Conservation (phyloP, 2,113 vertebrate genomes). For the Glaucomys volans region DNA sequence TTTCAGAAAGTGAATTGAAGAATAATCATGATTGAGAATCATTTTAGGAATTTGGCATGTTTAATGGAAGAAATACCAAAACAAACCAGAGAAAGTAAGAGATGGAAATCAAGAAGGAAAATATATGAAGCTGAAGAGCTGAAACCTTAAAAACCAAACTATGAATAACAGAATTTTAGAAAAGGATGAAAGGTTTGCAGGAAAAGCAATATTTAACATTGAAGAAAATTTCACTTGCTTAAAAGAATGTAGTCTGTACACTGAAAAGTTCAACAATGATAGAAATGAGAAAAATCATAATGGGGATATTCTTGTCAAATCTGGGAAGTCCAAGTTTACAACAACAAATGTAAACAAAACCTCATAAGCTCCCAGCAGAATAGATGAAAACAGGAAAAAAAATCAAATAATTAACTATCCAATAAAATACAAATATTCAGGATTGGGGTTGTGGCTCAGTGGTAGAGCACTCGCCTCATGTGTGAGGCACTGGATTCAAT, state of each 20-base stretch:
- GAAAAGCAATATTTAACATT: background rate
- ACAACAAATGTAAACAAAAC: background rate
- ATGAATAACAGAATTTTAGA: background rate
- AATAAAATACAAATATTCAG: background rate
- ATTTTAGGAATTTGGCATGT: background rate
- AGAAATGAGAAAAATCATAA: background rate
- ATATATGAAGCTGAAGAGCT: background rate
- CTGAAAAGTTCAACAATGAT: background rate
- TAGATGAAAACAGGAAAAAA: background rate
- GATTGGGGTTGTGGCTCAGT: too few species aligned
- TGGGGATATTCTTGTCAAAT: conserved; percentile 12
- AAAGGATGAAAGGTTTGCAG: background rate
- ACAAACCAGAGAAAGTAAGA: background rate
- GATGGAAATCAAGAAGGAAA: background rate
- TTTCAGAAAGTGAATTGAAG: background rate
- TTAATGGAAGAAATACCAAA: background rate
- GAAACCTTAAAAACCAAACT: background rate
- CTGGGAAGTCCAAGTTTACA: background rate
- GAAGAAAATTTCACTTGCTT: background rate
- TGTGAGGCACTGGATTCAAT: too few species aligned
- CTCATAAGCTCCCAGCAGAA: background rate
- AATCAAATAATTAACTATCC: background rate
- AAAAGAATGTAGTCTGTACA: background rate
- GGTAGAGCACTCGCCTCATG: too few species aligned
- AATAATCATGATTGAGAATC: background rate